A percentile compares a stretch with the other conserved stretches of the same genome.
These are phyloP conservation scores for Syngnathus rostellatus DNA, from an alignment of 2,797 vertebrate species.

Conservation along the genomic window DNA sequence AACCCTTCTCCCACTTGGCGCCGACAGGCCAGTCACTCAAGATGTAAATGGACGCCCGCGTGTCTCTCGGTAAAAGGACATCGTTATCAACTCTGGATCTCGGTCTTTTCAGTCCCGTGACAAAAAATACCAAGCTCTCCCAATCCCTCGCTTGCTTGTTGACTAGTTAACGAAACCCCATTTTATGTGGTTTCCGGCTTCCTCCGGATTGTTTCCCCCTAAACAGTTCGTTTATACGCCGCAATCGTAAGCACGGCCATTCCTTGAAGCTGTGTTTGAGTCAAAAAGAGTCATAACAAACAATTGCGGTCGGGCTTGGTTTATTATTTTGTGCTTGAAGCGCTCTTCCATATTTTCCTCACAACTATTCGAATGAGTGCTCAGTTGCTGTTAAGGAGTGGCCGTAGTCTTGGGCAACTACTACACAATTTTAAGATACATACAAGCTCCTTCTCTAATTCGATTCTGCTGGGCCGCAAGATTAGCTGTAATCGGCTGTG, in stretches of 20 bases:
- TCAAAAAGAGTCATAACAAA: background rate
- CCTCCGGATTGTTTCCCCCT: background rate
- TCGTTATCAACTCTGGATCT: background rate
- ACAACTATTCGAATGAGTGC: background rate
- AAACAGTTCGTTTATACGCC: background rate
- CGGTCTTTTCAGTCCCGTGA: background rate
- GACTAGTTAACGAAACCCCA: background rate
- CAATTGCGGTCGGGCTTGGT: background rate
- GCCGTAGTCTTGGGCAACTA: background rate
- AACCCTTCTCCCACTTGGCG: constrained; percentile 39
- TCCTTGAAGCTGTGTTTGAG: background rate
- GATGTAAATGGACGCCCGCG: constrained; percentile 49
- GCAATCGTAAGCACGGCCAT: background rate
- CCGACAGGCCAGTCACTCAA: constrained; percentile 40
- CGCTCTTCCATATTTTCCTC: background rate
- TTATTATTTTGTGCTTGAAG: background rate
- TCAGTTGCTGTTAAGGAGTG: background rate
- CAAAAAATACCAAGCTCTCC: background rate
- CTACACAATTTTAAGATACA: constrained; percentile 50
- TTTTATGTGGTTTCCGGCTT: constrained; percentile 1
- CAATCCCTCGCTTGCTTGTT: background rate
- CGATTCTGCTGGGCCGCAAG: constrained; percentile 43
- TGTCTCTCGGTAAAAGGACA: constrained; percentile 25
- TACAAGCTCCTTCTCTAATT: constrained; percentile 47
- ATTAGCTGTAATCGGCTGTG: constrained; percentile 42